These are phyloP conservation scores for Heliconius nattereri DNA, from an alignment of 1,140 invertebrate genomes.

Conservation along the genomic window DNA sequence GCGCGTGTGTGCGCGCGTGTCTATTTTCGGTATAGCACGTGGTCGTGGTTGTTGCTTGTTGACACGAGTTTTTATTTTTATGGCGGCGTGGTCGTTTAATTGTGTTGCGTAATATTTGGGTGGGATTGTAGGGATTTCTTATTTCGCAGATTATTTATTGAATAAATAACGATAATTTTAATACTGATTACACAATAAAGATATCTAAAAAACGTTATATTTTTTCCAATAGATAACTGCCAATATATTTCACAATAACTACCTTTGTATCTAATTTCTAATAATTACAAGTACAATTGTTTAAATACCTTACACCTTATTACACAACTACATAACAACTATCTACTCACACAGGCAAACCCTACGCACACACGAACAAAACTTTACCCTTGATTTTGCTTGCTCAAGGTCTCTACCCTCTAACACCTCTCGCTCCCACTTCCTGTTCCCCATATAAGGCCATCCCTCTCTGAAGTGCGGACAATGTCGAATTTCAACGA, in stretches of 20 bases:
- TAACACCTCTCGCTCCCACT: conserved; percentile 56
- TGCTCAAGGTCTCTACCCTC: conserved; percentile 80
- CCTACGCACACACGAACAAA: conserved; percentile 58
- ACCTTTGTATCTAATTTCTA: not conserved
- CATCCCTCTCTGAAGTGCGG: conserved; percentile 68
- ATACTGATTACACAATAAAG: not conserved
- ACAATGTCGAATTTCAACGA: conserved; percentile 75
- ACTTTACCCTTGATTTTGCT: conserved; percentile 80
- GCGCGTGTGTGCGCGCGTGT: conserved; percentile 55
- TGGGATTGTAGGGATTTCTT: conserved; percentile 21
- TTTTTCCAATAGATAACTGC: not conserved
- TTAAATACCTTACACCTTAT: conserved; percentile 19
- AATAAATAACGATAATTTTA: not conserved
- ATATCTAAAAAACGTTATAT: not conserved
- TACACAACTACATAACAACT: conserved; percentile 24
- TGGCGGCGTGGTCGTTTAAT: conserved; percentile 62
- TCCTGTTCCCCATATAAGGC: conserved; percentile 55
- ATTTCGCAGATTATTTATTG: conserved; percentile 13
- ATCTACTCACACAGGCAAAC: conserved; percentile 50
- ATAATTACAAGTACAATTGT: not conserved
- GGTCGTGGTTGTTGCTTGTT: conserved; percentile 76
- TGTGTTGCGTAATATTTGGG: conserved; percentile 55
- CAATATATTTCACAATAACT: not conserved
- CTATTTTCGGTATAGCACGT: conserved; percentile 78
- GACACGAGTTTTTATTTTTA: conserved; percentile 79